These are phyloP conservation scores for Onychostruthus taczanowskii DNA, from an alignment of 2,113 vertebrate genomes.

Conservation along the genomic window DNA sequence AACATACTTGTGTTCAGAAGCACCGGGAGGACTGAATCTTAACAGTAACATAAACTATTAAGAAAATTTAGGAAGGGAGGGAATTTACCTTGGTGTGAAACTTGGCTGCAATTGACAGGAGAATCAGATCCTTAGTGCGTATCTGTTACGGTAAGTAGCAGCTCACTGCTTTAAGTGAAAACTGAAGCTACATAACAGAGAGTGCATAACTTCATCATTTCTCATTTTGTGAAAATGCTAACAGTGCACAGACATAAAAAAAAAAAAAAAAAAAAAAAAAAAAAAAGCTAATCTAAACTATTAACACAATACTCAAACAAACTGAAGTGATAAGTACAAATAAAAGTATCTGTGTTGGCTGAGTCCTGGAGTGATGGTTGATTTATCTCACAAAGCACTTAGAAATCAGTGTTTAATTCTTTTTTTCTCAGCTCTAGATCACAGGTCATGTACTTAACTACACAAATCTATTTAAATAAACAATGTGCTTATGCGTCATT, in stretches of 20 bases:
- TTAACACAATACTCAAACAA: conserved; percentile 49
- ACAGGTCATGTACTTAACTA: conserved; percentile 14
- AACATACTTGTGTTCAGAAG: not conserved
- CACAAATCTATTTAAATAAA: conserved; percentile 55
- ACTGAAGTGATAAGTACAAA: conserved; percentile 20
- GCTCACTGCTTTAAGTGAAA: not conserved
- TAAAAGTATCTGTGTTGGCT: conserved; percentile 8
- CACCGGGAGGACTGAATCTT: not conserved
- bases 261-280: not conserved
- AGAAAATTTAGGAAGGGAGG: not conserved
- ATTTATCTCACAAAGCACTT: conserved; percentile 14
- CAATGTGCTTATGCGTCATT: not conserved
- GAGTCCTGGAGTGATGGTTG: conserved; percentile 5
- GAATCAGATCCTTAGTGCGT: not conserved
- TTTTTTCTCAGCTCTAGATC: conserved; percentile 22
- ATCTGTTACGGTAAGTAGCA: not conserved
- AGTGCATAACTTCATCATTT: not conserved
- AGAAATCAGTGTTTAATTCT: conserved; percentile 25
- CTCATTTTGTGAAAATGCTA: conserved; percentile 28
- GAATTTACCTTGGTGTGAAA: not conserved
- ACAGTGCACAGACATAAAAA: conserved; percentile 1
- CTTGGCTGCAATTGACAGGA: not conserved
- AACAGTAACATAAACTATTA: not conserved
- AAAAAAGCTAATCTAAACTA: conserved; percentile 11
- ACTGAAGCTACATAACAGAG: not conserved